phyloP scores from a whole-genome alignment of 2,888 invertebrate species.

The Hemistola chrysoprasaria region DNA sequence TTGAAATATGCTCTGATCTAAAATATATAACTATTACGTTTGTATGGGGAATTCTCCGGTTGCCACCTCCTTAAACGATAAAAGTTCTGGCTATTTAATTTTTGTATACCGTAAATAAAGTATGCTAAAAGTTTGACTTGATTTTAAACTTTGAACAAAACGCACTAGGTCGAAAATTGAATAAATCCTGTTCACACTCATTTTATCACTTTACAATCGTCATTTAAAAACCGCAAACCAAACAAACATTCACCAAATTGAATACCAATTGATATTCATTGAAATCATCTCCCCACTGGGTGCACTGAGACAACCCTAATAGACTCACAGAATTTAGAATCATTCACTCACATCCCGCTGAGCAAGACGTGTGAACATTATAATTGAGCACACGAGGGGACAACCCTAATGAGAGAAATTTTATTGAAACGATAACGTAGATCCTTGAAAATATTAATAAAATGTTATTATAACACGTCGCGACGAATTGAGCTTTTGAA shows the following conservation, averaged over 20 bases:
- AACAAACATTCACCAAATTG: constrained; percentile 32
- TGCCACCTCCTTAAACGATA: too few relatives aligned
- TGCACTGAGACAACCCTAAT: too few relatives aligned
- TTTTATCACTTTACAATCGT: constrained; percentile 5
- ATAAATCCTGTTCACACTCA: neutral
- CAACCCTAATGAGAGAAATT: constrained; percentile 47
- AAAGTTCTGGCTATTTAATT: too few relatives aligned
- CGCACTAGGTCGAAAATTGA: constrained; percentile 1
- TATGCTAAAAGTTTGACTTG: neutral
- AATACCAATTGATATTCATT: constrained; percentile 37
- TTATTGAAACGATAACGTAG: constrained; percentile 4
- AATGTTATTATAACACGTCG: too few relatives aligned
- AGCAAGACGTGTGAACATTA: constrained; percentile 75
- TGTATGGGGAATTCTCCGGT: too few relatives aligned
- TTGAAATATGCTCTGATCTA: too few relatives aligned
- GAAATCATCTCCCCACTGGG: constrained; percentile 33
- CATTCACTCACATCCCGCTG: constrained; percentile 52
- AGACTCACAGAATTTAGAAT: constrained; percentile 34
- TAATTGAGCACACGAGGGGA: constrained; percentile 64
- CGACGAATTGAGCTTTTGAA: too few relatives aligned
- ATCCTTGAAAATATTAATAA: constrained; percentile 1
- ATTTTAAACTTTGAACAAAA: neutral
- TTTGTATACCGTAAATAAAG: too few relatives aligned
- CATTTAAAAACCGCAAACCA: constrained; percentile 14
- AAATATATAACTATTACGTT: too few relatives aligned